Conservation (phyloP, 1,140 invertebrate species). For the Gerris buenoi region DNA sequence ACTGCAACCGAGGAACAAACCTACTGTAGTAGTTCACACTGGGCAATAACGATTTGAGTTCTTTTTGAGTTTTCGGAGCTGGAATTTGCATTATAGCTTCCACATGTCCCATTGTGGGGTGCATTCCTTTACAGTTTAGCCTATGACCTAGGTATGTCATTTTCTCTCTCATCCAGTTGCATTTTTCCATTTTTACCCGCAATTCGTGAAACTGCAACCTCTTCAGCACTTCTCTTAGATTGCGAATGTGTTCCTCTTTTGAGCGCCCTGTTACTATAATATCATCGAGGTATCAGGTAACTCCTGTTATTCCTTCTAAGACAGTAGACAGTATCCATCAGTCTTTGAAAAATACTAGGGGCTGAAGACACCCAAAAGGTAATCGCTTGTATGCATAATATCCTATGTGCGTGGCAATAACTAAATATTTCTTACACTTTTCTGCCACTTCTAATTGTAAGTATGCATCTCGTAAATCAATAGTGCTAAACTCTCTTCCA, state of each 20-base stretch:
- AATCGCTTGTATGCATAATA: constrained; percentile 1
- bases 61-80: not conserved
- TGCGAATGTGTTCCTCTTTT: constrained; percentile 1
- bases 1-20: constrained; percentile 11
- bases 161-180: not conserved
- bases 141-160: constrained; percentile 7
- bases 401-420: constrained; percentile 2
- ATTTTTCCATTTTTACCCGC: constrained; percentile 6
- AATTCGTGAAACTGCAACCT: not conserved
- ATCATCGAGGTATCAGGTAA: constrained; percentile 3
- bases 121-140: not conserved
- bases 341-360: not conserved
- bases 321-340: not conserved
- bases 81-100: not conserved
- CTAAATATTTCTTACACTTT: not conserved
- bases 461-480: constrained; percentile 8
- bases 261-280: constrained; percentile 1
- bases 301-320: not conserved
- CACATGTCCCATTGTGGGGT: constrained; percentile 4
- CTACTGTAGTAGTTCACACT: constrained; percentile 17
- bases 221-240: constrained; percentile 2
- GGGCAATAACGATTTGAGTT: constrained; percentile 12
- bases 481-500: not conserved
- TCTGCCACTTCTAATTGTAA: constrained; percentile 4
- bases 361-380: constrained; percentile 5